phyloP scores from a whole-genome alignment of 2,113 vertebrate species.

The Bolborhynchus lineola region DNA sequence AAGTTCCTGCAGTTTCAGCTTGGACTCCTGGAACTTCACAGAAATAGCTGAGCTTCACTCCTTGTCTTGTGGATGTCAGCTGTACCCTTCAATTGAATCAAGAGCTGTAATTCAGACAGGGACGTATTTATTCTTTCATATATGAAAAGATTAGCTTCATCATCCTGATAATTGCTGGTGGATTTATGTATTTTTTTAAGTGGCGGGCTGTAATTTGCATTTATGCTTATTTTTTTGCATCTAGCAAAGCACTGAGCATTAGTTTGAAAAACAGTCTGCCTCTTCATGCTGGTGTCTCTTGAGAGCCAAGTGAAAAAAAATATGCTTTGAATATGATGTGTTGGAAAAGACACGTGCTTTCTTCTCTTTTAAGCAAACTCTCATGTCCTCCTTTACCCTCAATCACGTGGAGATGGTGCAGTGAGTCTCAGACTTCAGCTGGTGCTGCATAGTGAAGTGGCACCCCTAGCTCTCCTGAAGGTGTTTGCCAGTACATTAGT shows the following conservation, averaged over 20 bases:
- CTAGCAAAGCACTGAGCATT: not conserved
- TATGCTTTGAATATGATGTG: conserved; percentile 27
- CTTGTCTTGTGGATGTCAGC: conserved; percentile 57
- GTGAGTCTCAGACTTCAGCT: not conserved
- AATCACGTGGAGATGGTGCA: not conserved
- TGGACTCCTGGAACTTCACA: conserved; percentile 16
- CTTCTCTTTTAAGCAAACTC: conserved; percentile 24
- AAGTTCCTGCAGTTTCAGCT: not conserved
- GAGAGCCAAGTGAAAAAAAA: conserved; percentile 47
- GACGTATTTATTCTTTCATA: conserved; percentile 67
- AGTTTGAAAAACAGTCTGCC: conserved; percentile 61
- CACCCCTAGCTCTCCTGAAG: not conserved
- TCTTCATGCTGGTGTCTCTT: conserved; percentile 54
- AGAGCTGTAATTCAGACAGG: conserved; percentile 68
- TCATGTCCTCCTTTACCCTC: conserved; percentile 40
- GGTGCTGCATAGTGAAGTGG: not conserved
- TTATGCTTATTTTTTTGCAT: conserved; percentile 54
- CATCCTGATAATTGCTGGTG: conserved; percentile 67
- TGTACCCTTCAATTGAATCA: conserved; percentile 53
- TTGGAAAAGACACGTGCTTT: conserved; percentile 42
- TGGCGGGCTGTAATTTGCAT: conserved; percentile 48
- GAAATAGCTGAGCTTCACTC: conserved; percentile 45
- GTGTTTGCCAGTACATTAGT: not conserved
- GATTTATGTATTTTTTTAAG: conserved; percentile 67
- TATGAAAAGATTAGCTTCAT: conserved; percentile 70